Evolutionary conservation across 2,888 invertebrate genomes (phyloP).

Genomic region (Brachypalpus laphriformis): DNA sequence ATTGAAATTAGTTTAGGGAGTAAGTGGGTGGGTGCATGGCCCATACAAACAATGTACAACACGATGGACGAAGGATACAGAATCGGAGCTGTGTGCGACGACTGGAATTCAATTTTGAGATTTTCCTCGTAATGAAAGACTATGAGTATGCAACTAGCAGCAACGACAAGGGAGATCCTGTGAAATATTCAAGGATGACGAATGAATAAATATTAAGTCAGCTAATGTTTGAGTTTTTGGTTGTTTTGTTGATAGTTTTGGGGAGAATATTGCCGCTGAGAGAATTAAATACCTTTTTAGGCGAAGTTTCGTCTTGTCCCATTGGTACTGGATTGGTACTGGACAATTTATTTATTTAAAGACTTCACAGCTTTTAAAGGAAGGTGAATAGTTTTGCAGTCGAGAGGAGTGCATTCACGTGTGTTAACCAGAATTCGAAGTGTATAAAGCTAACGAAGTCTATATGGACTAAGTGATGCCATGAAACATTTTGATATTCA

Average conservation of each 20-base stretch:
- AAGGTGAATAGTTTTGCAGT: neutral
- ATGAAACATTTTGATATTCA: too few species aligned
- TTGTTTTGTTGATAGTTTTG: slow-evolving; percentile 6
- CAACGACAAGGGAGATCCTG: neutral
- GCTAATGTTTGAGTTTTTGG: slow-evolving; percentile 4
- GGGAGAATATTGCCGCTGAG: neutral
- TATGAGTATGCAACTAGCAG: neutral
- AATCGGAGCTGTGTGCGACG: neutral
- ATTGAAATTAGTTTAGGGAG: slow-evolving; percentile 48
- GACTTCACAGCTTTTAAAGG: neutral
- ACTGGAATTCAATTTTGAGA: slow-evolving; percentile 46
- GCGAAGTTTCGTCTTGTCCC: neutral
- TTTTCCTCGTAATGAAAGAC: slow-evolving; percentile 21
- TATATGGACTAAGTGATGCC: too few species aligned
- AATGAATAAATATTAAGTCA: slow-evolving; percentile 36
- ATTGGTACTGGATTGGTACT: neutral
- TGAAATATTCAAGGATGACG: slow-evolving; percentile 39
- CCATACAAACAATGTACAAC: neutral
- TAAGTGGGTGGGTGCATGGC: neutral
- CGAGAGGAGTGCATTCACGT: neutral
- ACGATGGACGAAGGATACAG: neutral
- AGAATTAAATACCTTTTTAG: slow-evolving; percentile 9
- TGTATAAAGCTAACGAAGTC: too few species aligned
- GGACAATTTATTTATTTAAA: neutral
- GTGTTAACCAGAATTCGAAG: too few species aligned